Conservation (phyloP, 2,797 vertebrate genomes). For the Tarsius wallacei region DNA sequence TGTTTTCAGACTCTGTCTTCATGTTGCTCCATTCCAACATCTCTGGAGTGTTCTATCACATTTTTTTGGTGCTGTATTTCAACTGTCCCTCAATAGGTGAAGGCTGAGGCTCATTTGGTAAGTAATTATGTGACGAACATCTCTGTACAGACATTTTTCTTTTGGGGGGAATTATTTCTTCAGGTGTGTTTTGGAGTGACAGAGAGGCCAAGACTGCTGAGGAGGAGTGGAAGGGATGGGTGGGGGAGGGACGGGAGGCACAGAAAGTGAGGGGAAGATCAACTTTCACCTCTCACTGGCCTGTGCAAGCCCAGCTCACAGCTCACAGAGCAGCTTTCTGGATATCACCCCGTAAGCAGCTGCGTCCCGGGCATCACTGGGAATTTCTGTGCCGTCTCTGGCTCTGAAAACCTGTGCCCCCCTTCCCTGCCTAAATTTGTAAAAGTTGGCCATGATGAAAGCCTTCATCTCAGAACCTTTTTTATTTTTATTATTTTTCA, state of each 20-base stretch:
- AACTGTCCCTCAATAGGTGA: neutral
- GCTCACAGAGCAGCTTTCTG: neutral
- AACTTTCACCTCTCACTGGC: neutral
- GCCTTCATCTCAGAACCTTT: neutral
- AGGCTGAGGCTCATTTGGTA: neutral
- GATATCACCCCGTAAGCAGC: fast-evolving
- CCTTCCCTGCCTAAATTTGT: neutral
- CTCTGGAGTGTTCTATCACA: neutral
- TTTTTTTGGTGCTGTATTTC: neutral
- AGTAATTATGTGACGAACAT: neutral
- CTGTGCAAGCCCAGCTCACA: neutral
- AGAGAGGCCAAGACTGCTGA: neutral
- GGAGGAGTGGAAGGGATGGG: fast-evolving
- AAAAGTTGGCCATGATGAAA: neutral
- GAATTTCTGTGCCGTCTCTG: neutral
- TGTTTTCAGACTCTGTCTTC: neutral
- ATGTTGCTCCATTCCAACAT: neutral
- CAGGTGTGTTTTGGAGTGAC: neutral
- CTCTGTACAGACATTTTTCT: neutral
- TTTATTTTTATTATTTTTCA: too few species aligned
- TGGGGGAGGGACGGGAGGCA: fast-evolving
- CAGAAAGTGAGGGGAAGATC: neutral
- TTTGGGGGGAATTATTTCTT: neutral
- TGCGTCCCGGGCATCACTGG: neutral
- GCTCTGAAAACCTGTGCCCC: neutral